Base-by-base conservation (phyloP, 1,140 invertebrate species). In the Contarinia nasturtii region DNA sequence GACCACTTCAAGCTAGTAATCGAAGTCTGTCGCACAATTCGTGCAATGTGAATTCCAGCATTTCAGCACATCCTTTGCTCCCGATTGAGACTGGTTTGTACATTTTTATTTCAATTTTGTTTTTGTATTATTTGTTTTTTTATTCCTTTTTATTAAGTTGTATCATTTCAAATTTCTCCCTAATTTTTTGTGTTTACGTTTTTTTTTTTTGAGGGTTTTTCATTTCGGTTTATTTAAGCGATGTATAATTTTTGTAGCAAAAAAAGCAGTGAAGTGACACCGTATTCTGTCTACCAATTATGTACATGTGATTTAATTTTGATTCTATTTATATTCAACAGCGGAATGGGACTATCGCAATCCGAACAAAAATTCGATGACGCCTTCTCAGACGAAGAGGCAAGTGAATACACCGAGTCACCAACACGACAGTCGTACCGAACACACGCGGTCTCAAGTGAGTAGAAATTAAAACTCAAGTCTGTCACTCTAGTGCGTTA, bases 51-150 rank as follows among this genome's bases (percentile, higher is more conserved):
- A 75, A 75, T 71, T 74, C 76, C 70, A 80, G 77, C 73, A 75
- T 82, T 69, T 82, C 80, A 69, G 80, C 80, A 67, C 80, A 82
- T 72, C 80, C 80, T 69, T 76, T 82, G 69, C 77, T 82, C 71
- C 80, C 80, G 70, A 76, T 84, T 61, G 74, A 77, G 64, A 74
- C 72, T 68, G 73, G 71, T 73, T 73, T 70, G 71, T 74, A 63
- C 61, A 61, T 61, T 56, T 61, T 34, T 47, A 50, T 49, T 41
- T 53, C 51, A 49, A 47, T 52, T 40, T 50, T 46, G 22, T 50
- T 53, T 52, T 53, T 42, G 50, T 48, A 48, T 51, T 45, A 17
- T 41, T 51, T 49, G 22, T 41, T 50, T 50, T 22, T 46, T 46
- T 11, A 21, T 52, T 53, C 51, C 49, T 20, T 45, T 53, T 51